Percentiles rank a stretch among this genome's conserved stretches.
Conservation (phyloP, 2,888 invertebrate species). For the Nasonovia ribisnigri region DNA sequence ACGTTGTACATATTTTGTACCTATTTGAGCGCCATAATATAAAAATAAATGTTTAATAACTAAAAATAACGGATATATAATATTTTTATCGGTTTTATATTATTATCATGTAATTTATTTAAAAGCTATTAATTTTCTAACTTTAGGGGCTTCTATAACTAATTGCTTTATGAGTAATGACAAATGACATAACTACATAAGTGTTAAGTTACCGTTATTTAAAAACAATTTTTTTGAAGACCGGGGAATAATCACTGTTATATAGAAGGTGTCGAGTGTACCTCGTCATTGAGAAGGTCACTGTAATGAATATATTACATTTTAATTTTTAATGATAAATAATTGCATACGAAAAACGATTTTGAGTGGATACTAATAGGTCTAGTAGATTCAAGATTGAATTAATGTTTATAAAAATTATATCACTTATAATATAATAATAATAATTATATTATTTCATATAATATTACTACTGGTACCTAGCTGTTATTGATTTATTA, state of each 20-base stretch:
- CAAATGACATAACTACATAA: not conserved
- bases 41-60: not conserved
- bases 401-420: not conserved
- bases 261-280: not conserved
- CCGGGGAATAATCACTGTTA: not conserved
- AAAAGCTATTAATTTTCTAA: not conserved
- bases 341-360: not conserved
- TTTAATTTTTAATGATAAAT: not conserved
- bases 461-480: no score
- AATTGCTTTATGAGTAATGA: not conserved
- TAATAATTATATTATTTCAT: no score
- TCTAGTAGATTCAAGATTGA: not conserved
- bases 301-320: not conserved
- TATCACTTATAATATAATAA: not conserved
- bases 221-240: not conserved
- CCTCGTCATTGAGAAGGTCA: not conserved
- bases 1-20: not conserved
- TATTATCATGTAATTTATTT: not conserved
- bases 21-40: not conserved
- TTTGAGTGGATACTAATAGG: not conserved
- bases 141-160: not conserved
- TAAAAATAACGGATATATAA: not conserved
- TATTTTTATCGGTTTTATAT: not conserved
- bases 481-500: not conserved
- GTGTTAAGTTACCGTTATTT: not conserved